A percentile compares a stretch with the other conserved stretches of the same genome.
phyloP scores from a whole-genome alignment of 2,888 invertebrate species.

The Nemoura dubitans region DNA sequence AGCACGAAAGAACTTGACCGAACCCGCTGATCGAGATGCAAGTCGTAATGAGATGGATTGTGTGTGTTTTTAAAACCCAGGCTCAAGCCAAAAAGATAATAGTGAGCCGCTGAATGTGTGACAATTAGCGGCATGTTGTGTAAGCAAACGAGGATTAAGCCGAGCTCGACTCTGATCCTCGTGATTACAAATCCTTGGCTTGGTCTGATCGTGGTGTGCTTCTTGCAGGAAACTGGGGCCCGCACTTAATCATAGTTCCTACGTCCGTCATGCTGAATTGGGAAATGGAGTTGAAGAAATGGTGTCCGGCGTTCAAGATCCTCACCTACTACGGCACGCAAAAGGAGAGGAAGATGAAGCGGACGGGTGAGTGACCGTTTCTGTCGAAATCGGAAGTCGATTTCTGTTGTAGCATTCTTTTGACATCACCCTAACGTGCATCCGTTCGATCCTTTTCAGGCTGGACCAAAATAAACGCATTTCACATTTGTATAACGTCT shows the following conservation, averaged over 20 bases:
- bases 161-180: too few relatives aligned
- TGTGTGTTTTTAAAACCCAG: too few relatives aligned
- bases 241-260: slow-evolving; percentile 98
- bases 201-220: not conserved
- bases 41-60: too few relatives aligned
- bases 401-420: not conserved
- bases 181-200: too few relatives aligned
- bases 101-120: too few relatives aligned
- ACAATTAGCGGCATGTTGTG: too few relatives aligned
- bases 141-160: too few relatives aligned
- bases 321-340: slow-evolving; percentile 97
- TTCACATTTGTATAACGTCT: slow-evolving; percentile 97
- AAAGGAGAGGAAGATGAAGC: slow-evolving; percentile 91
- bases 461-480: slow-evolving; percentile 99
- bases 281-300: slow-evolving; percentile 99
- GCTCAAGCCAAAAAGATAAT: too few relatives aligned
- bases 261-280: slow-evolving; percentile 99
- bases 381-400: not conserved
- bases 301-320: slow-evolving; percentile 99
- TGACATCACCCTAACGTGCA: not conserved
- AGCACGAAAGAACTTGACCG: too few relatives aligned
- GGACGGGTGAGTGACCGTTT: slow-evolving; percentile 71
- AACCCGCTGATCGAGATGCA: too few relatives aligned
- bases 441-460: slow-evolving; percentile 59
- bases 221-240: slow-evolving; percentile 86